Evolutionary conservation across 2,888 invertebrate species (phyloP), one percentile per base, ranked within the genome.

Genomic region (Phaonia tiefii): DNA sequence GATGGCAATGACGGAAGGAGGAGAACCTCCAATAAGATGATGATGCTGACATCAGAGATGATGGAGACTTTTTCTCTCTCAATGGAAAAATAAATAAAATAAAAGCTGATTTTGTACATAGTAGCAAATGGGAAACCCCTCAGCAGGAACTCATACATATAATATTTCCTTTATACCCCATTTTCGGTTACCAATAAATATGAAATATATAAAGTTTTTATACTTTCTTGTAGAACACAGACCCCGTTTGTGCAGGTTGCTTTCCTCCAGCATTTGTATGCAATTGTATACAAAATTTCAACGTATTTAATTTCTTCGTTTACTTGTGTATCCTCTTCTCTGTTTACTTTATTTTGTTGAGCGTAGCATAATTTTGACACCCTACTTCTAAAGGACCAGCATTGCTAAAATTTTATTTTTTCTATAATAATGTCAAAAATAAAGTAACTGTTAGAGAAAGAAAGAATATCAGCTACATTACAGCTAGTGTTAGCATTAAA

Each of bases 121-220:
- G 8, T 11, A 22, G 51, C 20, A 11, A 22, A 51, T 22, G 49
- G 63, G n/a, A 63, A 69, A 46, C 67, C 65, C n/a, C 44, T 66
- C 56, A 73, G 66, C 54, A 63, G 73, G 54, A 74, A 69, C 54
- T 56, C 39, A 49, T 37, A 8, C 49, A 39, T 37, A 46, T 11
- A 13, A 22, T 54, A 54, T 54, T 54, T 54, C 54, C 25, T 22
- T 22, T 54, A 54, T 11, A 54, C 22, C 2, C 13, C 8, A 10
- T 20, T 54, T 54, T 54, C 22, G 20, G 13, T 20, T 54, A 25
- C 13, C 54, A 63, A 63, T 42, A 20, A 49, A 49, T 22, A 44
- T 2, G 42, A 67, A 73, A 70, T 51, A 65, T 25, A 39, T 44
- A 11, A 46, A 22, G 22, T 51, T 17, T 51, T 11, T 22, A 51